These are phyloP conservation scores for Drosophila tristis DNA, from an alignment of 1,140 invertebrate species.

Conservation along the genomic window DNA sequence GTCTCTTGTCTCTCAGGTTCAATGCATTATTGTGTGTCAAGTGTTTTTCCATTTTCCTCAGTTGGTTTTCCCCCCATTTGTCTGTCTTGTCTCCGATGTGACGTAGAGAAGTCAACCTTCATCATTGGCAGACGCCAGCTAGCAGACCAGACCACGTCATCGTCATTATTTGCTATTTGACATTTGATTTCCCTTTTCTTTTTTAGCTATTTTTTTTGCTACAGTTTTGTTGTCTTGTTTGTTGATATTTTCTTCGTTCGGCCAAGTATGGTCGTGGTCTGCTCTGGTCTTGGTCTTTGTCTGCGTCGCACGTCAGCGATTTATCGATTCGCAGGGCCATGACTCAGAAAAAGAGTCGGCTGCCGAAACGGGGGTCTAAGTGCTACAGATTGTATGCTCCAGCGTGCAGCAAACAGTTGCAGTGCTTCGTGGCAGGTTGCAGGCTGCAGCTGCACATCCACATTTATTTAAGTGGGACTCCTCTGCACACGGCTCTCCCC, in stretches of 20 bases:
- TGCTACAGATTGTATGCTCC: constrained; percentile 44
- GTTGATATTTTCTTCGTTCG: neutral
- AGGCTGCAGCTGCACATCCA: constrained; percentile 60
- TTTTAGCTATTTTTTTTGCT: constrained; percentile 17
- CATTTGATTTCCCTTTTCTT: constrained; percentile 70
- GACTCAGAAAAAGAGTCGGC: constrained; percentile 66
- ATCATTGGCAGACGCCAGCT: constrained; percentile 44
- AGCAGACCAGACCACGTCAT: constrained; percentile 56
- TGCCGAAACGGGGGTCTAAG: constrained; percentile 8
- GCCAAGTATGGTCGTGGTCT: constrained; percentile 34
- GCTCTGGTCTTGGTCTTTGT: constrained; percentile 62
- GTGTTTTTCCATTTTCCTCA: constrained; percentile 60
- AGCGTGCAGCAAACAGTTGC: constrained; percentile 52
- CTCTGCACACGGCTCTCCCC: constrained; percentile 21
- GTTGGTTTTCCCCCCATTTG: constrained; percentile 13
- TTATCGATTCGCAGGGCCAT: constrained; percentile 74
- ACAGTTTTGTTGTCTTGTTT: constrained; percentile 30
- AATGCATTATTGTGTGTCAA: constrained; percentile 76
- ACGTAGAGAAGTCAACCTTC: constrained; percentile 70
- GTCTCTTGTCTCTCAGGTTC: constrained; percentile 55
- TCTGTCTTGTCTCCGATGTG: constrained; percentile 38
- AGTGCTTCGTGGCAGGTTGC: constrained; percentile 43
- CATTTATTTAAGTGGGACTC: constrained; percentile 56
- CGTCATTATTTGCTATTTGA: constrained; percentile 73
- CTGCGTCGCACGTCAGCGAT: constrained; percentile 64